Evolutionary conservation across 53 echinoderm and acorn worm genomes (phyloP).

Genomic region (Mesocentrotus franciscanus): DNA sequence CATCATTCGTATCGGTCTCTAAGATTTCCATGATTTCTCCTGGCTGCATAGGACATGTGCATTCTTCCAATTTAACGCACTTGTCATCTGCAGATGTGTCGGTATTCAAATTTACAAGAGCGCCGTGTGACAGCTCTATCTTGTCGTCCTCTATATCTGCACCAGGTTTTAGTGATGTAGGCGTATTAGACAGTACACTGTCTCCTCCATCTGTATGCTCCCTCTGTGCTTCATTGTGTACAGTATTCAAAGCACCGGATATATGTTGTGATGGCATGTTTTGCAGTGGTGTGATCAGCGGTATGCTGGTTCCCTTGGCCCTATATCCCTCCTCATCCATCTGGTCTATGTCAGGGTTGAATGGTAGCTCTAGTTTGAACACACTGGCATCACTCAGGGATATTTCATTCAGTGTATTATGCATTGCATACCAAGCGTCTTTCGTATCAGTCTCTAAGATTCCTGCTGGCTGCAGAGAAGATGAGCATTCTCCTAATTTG

Average conservation of each 20-base stretch:
- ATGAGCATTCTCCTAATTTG: background rate
- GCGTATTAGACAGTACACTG: background rate
- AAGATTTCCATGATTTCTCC: background rate
- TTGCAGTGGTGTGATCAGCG: too few species aligned
- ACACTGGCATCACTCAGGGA: background rate
- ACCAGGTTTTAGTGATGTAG: background rate
- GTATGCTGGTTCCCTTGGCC: background rate
- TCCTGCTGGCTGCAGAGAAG: background rate
- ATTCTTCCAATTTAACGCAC: background rate
- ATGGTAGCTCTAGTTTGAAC: background rate
- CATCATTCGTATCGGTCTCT: background rate
- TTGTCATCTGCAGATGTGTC: background rate
- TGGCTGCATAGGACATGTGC: background rate
- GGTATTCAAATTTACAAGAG: too few species aligned
- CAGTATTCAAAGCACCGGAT: background rate
- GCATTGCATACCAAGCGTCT: background rate
- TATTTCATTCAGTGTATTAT: background rate
- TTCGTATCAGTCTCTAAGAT: background rate
- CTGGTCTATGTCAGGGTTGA: background rate
- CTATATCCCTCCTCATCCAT: background rate
- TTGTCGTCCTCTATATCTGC: too few species aligned
- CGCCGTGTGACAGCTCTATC: too few species aligned
- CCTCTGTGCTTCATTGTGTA: too few species aligned
- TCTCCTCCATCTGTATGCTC: background rate
- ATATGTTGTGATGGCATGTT: background rate